Conservation (phyloP, 2,797 vertebrate genomes). For the Falco naumanni region DNA sequence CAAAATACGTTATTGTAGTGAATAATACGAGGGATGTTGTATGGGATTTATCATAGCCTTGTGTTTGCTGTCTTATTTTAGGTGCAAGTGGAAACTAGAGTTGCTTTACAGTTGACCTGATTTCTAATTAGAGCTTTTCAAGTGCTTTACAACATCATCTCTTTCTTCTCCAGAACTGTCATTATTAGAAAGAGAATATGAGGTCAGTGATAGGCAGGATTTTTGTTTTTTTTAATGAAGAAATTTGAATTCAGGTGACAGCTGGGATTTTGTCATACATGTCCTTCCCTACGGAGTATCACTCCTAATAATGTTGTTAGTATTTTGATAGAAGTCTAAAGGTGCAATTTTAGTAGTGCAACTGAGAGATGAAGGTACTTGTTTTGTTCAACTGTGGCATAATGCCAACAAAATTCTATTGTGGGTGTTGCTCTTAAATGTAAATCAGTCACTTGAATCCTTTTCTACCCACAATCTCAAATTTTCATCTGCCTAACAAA, state of each 20-base stretch:
- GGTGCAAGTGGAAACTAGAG: slow-evolving; percentile 56
- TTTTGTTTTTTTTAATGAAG: background rate
- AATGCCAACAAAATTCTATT: background rate
- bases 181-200: background rate
- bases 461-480: background rate
- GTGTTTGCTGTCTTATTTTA: slow-evolving; percentile 51
- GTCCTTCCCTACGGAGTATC: background rate
- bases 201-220: background rate
- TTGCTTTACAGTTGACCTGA: slow-evolving; percentile 63
- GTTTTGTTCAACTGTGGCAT: background rate
- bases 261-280: background rate
- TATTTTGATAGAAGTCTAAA: background rate
- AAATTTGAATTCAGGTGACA: background rate
- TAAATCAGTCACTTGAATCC: background rate
- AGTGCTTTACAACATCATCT: slow-evolving; percentile 21
- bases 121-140: slow-evolving; percentile 66
- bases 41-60: slow-evolving; percentile 18
- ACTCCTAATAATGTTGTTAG: background rate
- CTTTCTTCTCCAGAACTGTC: background rate
- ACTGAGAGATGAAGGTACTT: background rate
- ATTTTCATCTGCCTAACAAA: background rate
- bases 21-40: background rate
- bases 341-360: background rate
- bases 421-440: background rate
- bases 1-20: background rate